Conservation (phyloP, 2,797 vertebrate species). For the Todus mexicanus region DNA sequence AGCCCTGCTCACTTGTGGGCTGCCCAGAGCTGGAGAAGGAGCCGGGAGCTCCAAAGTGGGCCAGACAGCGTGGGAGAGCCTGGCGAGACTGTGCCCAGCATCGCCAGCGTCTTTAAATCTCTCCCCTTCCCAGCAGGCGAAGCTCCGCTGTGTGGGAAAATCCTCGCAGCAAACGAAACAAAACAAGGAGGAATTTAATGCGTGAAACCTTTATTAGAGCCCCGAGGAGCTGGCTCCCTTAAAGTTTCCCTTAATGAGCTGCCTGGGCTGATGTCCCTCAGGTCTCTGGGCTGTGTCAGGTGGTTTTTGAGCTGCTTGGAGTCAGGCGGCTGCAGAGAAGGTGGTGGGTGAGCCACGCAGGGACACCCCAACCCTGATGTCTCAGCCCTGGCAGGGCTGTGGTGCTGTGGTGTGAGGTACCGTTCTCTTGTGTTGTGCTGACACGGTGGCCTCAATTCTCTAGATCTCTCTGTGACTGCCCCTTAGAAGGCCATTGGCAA, state of each 20-base stretch:
- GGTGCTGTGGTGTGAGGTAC: accelerated
- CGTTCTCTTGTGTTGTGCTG: no score
- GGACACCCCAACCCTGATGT: accelerated
- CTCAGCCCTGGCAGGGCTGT: neutral
- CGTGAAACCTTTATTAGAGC: neutral
- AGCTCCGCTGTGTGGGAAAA: neutral
- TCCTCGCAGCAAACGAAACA: neutral
- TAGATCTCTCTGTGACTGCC: neutral
- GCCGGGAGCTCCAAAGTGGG: neutral
- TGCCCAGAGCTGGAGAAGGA: neutral
- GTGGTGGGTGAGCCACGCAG: neutral
- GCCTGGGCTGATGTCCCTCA: accelerated
- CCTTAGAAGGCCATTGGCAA: accelerated
- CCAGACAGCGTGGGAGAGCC: neutral
- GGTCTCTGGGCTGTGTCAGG: neutral
- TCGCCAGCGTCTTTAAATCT: accelerated
- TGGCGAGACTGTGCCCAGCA: neutral
- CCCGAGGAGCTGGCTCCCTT: neutral
- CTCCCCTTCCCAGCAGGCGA: neutral
- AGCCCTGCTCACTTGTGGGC: neutral
- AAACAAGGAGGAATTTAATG: neutral
- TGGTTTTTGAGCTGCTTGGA: neutral
- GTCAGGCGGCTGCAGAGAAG: neutral
- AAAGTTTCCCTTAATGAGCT: neutral
- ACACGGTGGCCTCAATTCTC: neutral